A percentile compares a stretch with the other conserved stretches of the same genome.
Conservation (phyloP, 2,113 vertebrate genomes). For the Mirounga angustirostris region DNA sequence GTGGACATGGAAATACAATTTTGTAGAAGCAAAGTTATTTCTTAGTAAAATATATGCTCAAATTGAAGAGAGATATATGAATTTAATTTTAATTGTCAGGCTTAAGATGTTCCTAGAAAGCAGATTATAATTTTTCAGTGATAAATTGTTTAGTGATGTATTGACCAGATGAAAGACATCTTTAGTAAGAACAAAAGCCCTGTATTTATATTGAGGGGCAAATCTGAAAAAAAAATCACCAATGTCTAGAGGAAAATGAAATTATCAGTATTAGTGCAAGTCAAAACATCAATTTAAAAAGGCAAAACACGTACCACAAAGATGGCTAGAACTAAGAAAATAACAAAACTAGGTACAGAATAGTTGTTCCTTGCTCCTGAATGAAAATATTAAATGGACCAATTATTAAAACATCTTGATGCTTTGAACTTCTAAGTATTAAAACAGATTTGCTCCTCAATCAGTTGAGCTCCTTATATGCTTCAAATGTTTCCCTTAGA, state of each 20-base stretch:
- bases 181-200: neutral
- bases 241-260: neutral
- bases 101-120: constrained; percentile 1
- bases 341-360: neutral
- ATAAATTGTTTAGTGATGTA: neutral
- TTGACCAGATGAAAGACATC: neutral
- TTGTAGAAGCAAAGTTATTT: neutral
- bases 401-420: neutral
- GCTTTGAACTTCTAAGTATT: neutral
- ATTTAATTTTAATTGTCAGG: neutral
- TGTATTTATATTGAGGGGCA: neutral
- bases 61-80: neutral
- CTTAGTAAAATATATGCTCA: neutral
- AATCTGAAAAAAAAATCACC: neutral
- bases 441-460: neutral
- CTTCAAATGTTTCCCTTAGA: neutral
- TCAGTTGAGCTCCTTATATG: neutral
- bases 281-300: neutral
- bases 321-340: neutral
- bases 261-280: neutral
- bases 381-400: neutral
- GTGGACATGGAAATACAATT: neutral
- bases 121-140: neutral
- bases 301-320: neutral
- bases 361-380: neutral